Conservation (phyloP, 2,113 vertebrate species). For the Merops nubicus region DNA sequence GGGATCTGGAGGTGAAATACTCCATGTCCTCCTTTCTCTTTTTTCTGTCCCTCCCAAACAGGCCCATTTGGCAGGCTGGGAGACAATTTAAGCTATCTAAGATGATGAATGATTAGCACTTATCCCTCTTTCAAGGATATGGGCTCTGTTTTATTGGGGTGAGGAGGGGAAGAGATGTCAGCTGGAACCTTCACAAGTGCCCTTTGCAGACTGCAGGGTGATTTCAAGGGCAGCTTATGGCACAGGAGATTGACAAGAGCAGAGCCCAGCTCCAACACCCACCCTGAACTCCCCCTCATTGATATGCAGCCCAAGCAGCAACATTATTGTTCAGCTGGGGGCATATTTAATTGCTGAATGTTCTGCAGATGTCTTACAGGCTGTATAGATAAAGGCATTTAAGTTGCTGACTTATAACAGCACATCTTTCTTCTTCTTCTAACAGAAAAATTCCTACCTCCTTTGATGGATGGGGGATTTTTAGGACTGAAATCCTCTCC, state of each 20-base stretch:
- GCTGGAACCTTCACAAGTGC: neutral
- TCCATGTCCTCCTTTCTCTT: neutral
- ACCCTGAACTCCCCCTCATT: slow-evolving; percentile 64
- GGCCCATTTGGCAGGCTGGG: neutral
- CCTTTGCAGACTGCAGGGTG: neutral
- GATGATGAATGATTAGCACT: neutral
- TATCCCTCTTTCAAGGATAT: neutral
- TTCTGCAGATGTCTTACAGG: slow-evolving; percentile 73
- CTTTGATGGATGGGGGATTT: slow-evolving; percentile 41
- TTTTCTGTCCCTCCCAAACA: neutral
- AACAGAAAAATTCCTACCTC: slow-evolving; percentile 42
- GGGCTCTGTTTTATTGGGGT: neutral
- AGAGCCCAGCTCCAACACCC: slow-evolving; percentile 24
- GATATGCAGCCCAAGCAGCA: slow-evolving; percentile 67
- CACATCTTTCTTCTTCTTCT: slow-evolving; percentile 51
- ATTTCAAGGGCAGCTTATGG: slow-evolving; percentile 13
- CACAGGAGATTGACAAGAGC: slow-evolving; percentile 37
- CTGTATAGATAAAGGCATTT: slow-evolving; percentile 68
- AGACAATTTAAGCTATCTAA: neutral
- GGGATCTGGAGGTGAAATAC: neutral
- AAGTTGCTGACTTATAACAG: slow-evolving; percentile 58
- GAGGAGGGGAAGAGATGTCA: neutral
- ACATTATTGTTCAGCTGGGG: slow-evolving; percentile 72
- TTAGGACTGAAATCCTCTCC: neutral
- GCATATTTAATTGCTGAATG: slow-evolving; percentile 75